These are phyloP conservation scores for Ranitomeya variabilis DNA, from an alignment of 2,113 vertebrate genomes.

Conservation along the genomic window DNA sequence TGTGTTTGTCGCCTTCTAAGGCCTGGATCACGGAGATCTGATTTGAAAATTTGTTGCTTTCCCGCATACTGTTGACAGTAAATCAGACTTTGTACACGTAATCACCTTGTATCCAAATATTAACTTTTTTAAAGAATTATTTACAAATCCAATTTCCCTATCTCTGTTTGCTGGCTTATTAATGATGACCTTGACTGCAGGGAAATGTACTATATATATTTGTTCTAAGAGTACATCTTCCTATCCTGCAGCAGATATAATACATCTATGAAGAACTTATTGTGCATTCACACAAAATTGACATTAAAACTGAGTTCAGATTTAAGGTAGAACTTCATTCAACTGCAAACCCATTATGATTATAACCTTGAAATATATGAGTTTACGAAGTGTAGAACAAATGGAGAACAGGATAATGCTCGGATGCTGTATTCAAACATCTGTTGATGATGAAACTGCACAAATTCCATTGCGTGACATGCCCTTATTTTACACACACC, in stretches of 20 bases:
- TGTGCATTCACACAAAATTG: not conserved
- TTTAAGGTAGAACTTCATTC: not conserved
- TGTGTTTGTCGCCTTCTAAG: not conserved
- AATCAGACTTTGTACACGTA: not conserved
- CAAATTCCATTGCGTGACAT: not conserved
- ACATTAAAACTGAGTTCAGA: not conserved
- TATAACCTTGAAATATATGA: not conserved
- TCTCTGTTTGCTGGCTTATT: not conserved
- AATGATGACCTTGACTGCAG: not conserved
- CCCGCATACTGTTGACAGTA: not conserved
- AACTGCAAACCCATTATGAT: not conserved
- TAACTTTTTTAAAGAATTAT: not conserved
- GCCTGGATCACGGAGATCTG: not conserved
- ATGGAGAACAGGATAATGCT: not conserved
- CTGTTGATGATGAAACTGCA: not conserved
- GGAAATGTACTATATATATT: not conserved
- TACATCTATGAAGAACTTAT: not conserved
- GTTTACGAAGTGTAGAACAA: not conserved
- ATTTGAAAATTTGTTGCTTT: not conserved
- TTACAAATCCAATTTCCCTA: not conserved
- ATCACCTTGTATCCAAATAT: not conserved
- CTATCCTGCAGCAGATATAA: not conserved
- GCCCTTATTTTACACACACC: not conserved
- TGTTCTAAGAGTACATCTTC: not conserved
- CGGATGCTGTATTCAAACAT: not conserved